A percentile compares a stretch with the other conserved stretches of the same genome.
phyloP scores from a whole-genome alignment of 2,797 vertebrate genomes.

The Lithobates sylvaticus region DNA sequence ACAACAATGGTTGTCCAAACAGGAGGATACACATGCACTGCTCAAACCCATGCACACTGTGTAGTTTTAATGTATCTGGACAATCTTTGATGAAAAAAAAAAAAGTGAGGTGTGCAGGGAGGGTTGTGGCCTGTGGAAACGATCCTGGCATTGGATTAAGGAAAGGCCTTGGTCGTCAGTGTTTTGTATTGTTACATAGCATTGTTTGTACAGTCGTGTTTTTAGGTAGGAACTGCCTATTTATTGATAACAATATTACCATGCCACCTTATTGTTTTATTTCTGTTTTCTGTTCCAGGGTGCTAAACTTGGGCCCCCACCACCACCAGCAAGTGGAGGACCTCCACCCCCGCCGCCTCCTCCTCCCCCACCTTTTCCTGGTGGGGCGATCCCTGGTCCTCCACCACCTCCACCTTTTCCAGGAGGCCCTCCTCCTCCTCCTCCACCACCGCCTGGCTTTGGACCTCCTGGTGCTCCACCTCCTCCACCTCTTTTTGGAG shows the following conservation, averaged over 20 bases:
- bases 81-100: no score
- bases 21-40: no score
- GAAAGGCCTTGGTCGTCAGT: no score
- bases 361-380: slow-evolving; percentile 74
- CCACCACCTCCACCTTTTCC: slow-evolving; percentile 81
- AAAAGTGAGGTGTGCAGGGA: no score
- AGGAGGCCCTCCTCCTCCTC: slow-evolving; percentile 77
- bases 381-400: slow-evolving; percentile 69
- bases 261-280: background rate
- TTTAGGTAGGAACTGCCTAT: no score
- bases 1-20: no score
- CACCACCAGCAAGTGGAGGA: slow-evolving; percentile 62
- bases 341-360: slow-evolving; percentile 76
- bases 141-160: no score
- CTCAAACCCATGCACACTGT: no score
- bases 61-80: no score
- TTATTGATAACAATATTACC: background rate
- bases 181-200: no score
- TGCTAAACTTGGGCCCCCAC: slow-evolving; percentile 24
- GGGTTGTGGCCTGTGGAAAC: no score
- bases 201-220: no score
- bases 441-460: slow-evolving; percentile 77
- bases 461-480: slow-evolving; percentile 79
- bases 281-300: slow-evolving; percentile 69
- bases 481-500: slow-evolving; percentile 71